Conservation (phyloP, 2,888 invertebrate genomes). For the Allygus modestus region DNA sequence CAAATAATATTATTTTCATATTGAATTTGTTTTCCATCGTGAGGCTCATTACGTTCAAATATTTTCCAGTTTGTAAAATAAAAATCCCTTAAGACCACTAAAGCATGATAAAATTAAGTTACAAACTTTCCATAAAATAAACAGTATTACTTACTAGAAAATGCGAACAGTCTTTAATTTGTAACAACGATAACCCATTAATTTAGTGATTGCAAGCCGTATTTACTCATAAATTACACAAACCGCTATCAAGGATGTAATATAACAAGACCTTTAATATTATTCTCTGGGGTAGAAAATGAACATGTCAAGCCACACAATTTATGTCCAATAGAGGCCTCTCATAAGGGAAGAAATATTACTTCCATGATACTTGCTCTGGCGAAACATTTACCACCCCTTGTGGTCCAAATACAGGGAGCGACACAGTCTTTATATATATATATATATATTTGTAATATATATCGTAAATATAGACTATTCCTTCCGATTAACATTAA, state of each 20-base stretch:
- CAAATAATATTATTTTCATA: too few relatives aligned
- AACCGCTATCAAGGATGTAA: background rate
- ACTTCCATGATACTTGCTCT: slow-evolving; percentile 15
- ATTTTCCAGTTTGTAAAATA: too few relatives aligned
- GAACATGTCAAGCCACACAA: slow-evolving; percentile 24
- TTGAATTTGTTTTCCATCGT: too few relatives aligned
- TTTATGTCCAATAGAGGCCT: slow-evolving; percentile 33
- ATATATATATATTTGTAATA: background rate
- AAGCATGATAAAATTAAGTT: too few relatives aligned
- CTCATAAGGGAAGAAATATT: slow-evolving; percentile 38
- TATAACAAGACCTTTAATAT: slow-evolving; percentile 6
- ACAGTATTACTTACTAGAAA: too few relatives aligned
- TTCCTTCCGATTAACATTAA: too few relatives aligned
- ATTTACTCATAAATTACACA: background rate
- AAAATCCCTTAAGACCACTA: too few relatives aligned
- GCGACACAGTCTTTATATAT: background rate
- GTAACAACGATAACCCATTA: too few relatives aligned
- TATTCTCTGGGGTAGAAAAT: slow-evolving; percentile 19
- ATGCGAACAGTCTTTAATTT: too few relatives aligned
- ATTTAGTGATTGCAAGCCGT: background rate
- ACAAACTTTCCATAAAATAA: too few relatives aligned
- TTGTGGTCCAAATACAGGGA: background rate
- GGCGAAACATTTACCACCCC: background rate
- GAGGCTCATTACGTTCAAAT: too few relatives aligned
- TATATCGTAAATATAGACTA: too few relatives aligned